A percentile compares a stretch with the other conserved stretches of the same genome.
phyloP scores from a whole-genome alignment of 1,140 invertebrate genomes.

The Meteorus sp. region DNA sequence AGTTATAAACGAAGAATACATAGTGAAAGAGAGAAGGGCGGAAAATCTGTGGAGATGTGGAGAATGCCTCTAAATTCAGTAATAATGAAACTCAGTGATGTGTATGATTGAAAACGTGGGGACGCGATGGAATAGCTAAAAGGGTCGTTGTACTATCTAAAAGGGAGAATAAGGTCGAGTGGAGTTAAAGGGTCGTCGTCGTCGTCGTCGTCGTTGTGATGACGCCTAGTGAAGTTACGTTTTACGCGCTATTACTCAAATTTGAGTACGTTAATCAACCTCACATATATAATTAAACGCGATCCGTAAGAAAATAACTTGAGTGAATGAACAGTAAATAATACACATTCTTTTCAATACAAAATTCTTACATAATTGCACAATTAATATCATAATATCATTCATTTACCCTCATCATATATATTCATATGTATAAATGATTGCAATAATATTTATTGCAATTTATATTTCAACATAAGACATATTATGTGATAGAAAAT shows the following conservation, averaged over 20 bases:
- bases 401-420: no score
- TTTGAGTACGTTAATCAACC: neutral
- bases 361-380: no score
- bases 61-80: slow-evolving; percentile 43
- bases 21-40: slow-evolving; percentile 2
- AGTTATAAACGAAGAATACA: slow-evolving; percentile 2
- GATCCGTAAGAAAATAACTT: no score
- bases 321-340: no score
- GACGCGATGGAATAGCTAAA: slow-evolving; percentile 23
- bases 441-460: no score
- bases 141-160: slow-evolving; percentile 10
- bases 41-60: slow-evolving; percentile 15
- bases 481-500: no score
- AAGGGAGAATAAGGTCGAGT: neutral
- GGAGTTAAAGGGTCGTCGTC: slow-evolving; percentile 6
- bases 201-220: no score
- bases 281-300: no score
- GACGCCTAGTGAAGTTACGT: slow-evolving; percentile 1
- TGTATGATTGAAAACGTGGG: slow-evolving; percentile 51
- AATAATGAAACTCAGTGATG: slow-evolving; percentile 52
- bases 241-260: slow-evolving; percentile 4
- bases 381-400: no score
- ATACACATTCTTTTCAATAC: no score
- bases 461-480: no score
- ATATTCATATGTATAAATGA: no score